Conservation (phyloP, 1,140 invertebrate species). For the Hycleus cichorii region DNA sequence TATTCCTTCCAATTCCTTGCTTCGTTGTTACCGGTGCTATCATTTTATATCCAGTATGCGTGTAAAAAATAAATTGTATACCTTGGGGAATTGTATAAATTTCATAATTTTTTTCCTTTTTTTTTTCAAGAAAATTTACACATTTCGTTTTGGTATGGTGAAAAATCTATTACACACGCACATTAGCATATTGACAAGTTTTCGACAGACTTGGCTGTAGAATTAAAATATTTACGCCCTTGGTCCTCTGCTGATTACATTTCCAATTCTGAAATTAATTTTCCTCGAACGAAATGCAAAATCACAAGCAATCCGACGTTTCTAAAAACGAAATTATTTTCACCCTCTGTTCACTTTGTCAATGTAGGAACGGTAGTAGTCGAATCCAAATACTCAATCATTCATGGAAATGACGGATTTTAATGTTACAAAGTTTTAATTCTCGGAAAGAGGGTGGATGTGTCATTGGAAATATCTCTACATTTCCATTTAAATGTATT, state of each 20-base stretch:
- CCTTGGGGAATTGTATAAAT: too few relatives aligned
- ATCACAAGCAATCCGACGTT: slow-evolving; percentile 34
- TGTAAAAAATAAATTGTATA: too few relatives aligned
- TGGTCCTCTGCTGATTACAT: slow-evolving; percentile 34
- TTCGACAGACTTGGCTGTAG: slow-evolving; percentile 2
- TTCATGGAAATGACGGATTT: slow-evolving; percentile 41
- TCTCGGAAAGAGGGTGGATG: slow-evolving; percentile 24
- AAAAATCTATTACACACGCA: too few relatives aligned
- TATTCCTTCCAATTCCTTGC: slow-evolving; percentile 17
- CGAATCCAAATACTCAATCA: slow-evolving; percentile 38
- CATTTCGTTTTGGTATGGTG: too few relatives aligned
- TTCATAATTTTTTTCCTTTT: too few relatives aligned
- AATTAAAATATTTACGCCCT: slow-evolving; percentile 39
- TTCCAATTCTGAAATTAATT: slow-evolving; percentile 39
- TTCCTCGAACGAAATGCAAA: slow-evolving; percentile 34
- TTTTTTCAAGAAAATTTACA: too few relatives aligned
- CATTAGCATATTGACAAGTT: slow-evolving; percentile 14
- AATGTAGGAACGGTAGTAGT: neutral
- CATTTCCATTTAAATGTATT: slow-evolving; percentile 42
- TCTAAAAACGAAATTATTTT: slow-evolving; percentile 39
- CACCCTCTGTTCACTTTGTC: slow-evolving; percentile 33
- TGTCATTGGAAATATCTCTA: slow-evolving; percentile 36
- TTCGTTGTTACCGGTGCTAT: slow-evolving; percentile 5
- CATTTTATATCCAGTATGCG: slow-evolving; percentile 8
- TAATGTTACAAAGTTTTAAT: slow-evolving; percentile 41